Conservation (phyloP, 2,113 vertebrate genomes). For the Sylvietta virens region DNA sequence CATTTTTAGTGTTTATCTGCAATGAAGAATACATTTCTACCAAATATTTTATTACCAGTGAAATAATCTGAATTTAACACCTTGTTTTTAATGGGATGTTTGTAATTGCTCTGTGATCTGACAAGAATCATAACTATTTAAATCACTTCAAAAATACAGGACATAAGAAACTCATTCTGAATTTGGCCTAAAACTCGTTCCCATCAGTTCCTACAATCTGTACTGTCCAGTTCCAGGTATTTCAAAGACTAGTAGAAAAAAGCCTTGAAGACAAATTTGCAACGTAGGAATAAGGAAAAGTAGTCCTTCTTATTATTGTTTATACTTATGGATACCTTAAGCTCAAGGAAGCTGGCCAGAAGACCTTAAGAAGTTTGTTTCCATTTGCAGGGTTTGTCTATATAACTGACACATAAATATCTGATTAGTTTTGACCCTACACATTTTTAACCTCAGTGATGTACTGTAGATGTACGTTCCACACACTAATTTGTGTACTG, state of each 20-base stretch:
- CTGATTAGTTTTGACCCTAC: not conserved
- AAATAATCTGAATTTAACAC: not conserved
- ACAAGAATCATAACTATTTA: not conserved
- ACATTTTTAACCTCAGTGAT: not conserved
- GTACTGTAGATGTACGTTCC: not conserved
- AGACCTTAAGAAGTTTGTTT: not conserved
- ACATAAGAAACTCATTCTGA: not conserved
- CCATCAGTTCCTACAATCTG: not conserved
- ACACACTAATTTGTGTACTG: not conserved
- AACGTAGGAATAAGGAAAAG: not conserved
- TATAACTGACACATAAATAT: not conserved
- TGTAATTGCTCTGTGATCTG: not conserved
- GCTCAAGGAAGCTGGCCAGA: not conserved
- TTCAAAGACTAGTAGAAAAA: not conserved
- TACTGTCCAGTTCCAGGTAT: not conserved
- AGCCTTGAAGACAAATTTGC: not conserved
- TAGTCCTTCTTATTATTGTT: not conserved
- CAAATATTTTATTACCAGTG: not conserved
- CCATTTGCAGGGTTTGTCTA: not conserved
- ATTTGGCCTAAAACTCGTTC: not conserved
- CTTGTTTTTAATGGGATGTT: not conserved
- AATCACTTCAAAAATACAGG: not conserved
- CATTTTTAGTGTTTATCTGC: not conserved
- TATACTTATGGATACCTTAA: not conserved
- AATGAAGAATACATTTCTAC: not conserved